Evolutionary conservation across 2,888 invertebrate genomes (phyloP), one percentile per base, ranked within the genome.

Genomic region (Idaea straminata): DNA sequence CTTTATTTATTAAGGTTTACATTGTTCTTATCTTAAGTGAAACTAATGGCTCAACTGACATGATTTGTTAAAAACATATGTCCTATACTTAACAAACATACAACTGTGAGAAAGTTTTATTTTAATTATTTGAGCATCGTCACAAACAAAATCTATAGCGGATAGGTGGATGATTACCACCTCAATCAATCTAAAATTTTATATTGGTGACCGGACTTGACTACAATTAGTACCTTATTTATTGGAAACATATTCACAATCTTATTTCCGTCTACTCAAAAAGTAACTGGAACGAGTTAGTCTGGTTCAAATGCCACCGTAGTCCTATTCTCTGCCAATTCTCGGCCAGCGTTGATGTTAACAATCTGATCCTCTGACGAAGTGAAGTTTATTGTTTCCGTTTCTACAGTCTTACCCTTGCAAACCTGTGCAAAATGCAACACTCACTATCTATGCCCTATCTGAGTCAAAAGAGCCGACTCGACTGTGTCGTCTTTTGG

Each of bases 291-390:
- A 68, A 64, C 67, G 64, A 71, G 69, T 74, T 73, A 64, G 71
- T 75, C 74, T 70, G 68, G 65, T 64, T 66, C 71, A 79, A 71
- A 74, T 82, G 86, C 82, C 84, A 83, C 74, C 78, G 76, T 74
- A 76, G 74, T 72, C 76, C 80, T 76, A 84, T 86, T 85, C 83
- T 83, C 76, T 80, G 82, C 82, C 84, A 85, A 83, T 86, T 83
- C 77, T 77, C 61, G 65, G 67, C 74, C 72, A 73, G 73, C 75
- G 81, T 82, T 82, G 84, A 85, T 83, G 80, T 78, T 79, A 83
- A 80, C 82, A 85, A 90, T 89, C 88, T 86, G 87, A 89, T 89
- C 82, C 85, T 84, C 85, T 89, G 83, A 81, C 82, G 85, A 84
- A 84, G 81, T 67, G 64, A 64, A 47, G n/a, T 83, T 86, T 86